phyloP scores from a whole-genome alignment of 2,113 vertebrate species.

The Coturnix japonica region DNA sequence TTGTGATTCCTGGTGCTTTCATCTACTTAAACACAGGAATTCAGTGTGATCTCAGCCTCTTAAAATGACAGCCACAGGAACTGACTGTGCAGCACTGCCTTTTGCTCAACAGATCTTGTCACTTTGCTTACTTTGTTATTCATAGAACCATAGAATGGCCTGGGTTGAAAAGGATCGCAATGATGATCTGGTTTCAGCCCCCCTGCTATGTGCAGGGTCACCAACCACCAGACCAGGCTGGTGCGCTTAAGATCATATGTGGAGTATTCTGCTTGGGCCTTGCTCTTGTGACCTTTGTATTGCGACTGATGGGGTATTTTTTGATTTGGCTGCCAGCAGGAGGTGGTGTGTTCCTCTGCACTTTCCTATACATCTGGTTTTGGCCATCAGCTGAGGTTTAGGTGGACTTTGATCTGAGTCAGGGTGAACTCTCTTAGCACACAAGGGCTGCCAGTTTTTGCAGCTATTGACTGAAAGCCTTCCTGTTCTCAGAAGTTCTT shows the following conservation, averaged over 20 bases:
- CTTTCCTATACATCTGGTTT: background rate
- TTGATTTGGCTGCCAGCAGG: background rate
- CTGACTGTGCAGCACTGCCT: background rate
- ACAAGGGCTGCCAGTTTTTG: background rate
- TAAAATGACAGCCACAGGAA: slow-evolving; percentile 9
- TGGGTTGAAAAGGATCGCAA: no score
- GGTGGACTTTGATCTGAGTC: background rate
- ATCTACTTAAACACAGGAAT: background rate
- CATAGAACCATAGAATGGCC: no score
- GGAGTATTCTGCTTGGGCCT: background rate
- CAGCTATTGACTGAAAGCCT: background rate
- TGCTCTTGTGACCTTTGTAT: background rate
- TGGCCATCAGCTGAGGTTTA: background rate
- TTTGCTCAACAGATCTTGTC: background rate
- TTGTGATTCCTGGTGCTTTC: slow-evolving; percentile 2
- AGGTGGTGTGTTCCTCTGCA: background rate
- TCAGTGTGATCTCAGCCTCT: background rate
- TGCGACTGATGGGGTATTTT: background rate
- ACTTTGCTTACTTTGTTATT: background rate
- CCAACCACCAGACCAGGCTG: no score
- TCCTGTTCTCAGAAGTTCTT: background rate
- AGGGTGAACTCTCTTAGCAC: background rate
- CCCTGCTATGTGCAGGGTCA: no score
- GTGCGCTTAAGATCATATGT: background rate
- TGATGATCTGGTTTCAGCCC: no score